Conservation (phyloP, 2,888 invertebrate genomes). For the Acronicta leporina region DNA sequence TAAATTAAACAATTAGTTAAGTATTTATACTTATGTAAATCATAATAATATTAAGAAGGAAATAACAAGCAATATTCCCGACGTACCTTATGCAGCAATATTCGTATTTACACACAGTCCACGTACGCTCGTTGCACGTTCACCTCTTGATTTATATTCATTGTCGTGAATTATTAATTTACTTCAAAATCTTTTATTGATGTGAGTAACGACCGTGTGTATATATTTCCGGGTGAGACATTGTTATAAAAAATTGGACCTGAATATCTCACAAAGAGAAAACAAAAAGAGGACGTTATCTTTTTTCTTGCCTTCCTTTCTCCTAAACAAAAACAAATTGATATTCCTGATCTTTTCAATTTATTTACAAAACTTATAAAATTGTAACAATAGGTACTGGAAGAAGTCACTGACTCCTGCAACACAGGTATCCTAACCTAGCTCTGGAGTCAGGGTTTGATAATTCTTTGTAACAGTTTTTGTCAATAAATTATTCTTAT, state of each 20-base stretch:
- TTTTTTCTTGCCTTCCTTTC: no score
- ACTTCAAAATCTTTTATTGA: slow-evolving; percentile 55
- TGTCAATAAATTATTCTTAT: no score
- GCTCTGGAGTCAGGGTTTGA: no score
- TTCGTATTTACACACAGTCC: slow-evolving; percentile 17
- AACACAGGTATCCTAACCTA: no score
- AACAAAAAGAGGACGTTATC: no score
- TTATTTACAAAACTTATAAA: no score
- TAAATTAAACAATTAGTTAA: background rate
- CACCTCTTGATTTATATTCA: slow-evolving; percentile 55
- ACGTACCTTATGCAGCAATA: slow-evolving; percentile 1
- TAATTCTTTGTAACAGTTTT: no score
- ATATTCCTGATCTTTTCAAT: no score
- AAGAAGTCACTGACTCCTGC: no score
- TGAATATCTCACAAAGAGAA: no score
- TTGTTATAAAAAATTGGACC: background rate
- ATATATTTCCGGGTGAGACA: slow-evolving; percentile 40
- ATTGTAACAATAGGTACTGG: no score
- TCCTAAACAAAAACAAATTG: no score
- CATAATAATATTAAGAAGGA: background rate
- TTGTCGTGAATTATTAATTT: slow-evolving; percentile 58
- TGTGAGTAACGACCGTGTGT: slow-evolving; percentile 23
- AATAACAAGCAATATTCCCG: slow-evolving; percentile 6
- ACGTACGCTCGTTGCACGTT: slow-evolving; percentile 55
- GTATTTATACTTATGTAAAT: slow-evolving; percentile 1